A percentile compares a stretch with the other conserved stretches of the same genome.
These are phyloP conservation scores for Platypus cylindrus DNA, from an alignment of 2,888 invertebrate genomes.

Conservation along the genomic window DNA sequence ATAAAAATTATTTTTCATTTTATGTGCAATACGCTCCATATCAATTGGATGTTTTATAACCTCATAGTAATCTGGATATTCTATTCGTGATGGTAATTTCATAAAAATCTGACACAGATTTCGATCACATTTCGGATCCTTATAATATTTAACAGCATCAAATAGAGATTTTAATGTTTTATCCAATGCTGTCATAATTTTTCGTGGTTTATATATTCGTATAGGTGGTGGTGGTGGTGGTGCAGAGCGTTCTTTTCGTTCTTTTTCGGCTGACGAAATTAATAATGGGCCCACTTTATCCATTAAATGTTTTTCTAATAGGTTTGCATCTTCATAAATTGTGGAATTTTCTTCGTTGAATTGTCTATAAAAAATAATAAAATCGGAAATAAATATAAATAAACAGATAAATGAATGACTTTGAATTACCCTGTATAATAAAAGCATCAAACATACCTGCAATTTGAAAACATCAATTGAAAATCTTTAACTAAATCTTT, in stretches of 20 bases:
- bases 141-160: slow-evolving; percentile 80
- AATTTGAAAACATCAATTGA: slow-evolving; percentile 93
- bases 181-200: slow-evolving; percentile 45
- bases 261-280: slow-evolving; percentile 31
- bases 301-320: slow-evolving; percentile 71
- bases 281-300: slow-evolving; percentile 69
- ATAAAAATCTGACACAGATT: slow-evolving; percentile 89
- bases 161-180: slow-evolving; percentile 76
- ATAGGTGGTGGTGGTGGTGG: no score
- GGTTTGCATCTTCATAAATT: slow-evolving; percentile 89
- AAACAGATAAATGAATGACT: background rate
- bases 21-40: slow-evolving; percentile 85
- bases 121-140: slow-evolving; percentile 71
- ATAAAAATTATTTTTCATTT: slow-evolving; percentile 64
- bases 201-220: slow-evolving; percentile 34
- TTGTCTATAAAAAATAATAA: slow-evolving; percentile 33
- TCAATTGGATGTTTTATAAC: slow-evolving; percentile 89
- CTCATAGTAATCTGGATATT: slow-evolving; percentile 96
- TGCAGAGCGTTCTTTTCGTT: slow-evolving; percentile 35
- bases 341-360: slow-evolving; percentile 95
- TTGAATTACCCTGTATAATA: background rate
- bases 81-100: slow-evolving; percentile 79
- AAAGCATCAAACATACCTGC: slow-evolving; percentile 40
- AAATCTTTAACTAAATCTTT: slow-evolving; percentile 81
- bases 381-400: background rate